Evolutionary conservation across 2,888 invertebrate species (phyloP).

Genomic region (Scelioninae gen. 2): DNA sequence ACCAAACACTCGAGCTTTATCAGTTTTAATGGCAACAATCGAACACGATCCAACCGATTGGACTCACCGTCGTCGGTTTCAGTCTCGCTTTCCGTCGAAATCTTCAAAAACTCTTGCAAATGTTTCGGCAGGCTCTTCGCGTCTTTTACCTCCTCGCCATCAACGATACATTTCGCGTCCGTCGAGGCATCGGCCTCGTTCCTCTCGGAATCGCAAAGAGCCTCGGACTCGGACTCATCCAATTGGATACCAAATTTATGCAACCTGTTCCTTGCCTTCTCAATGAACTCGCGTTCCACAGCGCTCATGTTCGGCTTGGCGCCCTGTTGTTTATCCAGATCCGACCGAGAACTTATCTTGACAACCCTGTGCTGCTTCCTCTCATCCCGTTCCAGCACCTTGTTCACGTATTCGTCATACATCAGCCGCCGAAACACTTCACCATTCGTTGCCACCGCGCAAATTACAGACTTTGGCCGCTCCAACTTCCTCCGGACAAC

Average conservation of each 20-base stretch:
- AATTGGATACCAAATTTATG: conserved; percentile 81
- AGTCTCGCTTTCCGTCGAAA: conserved; percentile 76
- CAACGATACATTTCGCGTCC: conserved; percentile 79
- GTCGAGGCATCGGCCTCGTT: conserved; percentile 75
- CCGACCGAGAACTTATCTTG: conserved; percentile 81
- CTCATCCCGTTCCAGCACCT: conserved; percentile 86
- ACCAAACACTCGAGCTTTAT: conserved; percentile 50
- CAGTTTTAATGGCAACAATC: conserved; percentile 42
- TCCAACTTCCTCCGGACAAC: not conserved
- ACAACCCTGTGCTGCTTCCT: conserved; percentile 87
- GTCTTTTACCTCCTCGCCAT: conserved; percentile 80
- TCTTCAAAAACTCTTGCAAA: conserved; percentile 86
- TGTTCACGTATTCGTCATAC: conserved; percentile 89
- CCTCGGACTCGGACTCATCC: conserved; percentile 76
- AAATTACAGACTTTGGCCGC: conserved; percentile 71
- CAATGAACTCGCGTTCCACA: conserved; percentile 87
- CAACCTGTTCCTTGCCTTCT: conserved; percentile 84
- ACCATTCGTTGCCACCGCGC: conserved; percentile 77
- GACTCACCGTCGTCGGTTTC: conserved; percentile 77
- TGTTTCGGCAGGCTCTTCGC: conserved; percentile 84
- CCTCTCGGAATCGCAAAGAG: conserved; percentile 53
- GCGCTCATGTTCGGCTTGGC: conserved; percentile 71
- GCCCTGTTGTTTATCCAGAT: conserved; percentile 62
- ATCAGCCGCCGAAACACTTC: conserved; percentile 86
- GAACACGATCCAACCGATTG: conserved; percentile 23